Conservation (phyloP, 1,140 invertebrate genomes). For the Drepana arcuata region DNA sequence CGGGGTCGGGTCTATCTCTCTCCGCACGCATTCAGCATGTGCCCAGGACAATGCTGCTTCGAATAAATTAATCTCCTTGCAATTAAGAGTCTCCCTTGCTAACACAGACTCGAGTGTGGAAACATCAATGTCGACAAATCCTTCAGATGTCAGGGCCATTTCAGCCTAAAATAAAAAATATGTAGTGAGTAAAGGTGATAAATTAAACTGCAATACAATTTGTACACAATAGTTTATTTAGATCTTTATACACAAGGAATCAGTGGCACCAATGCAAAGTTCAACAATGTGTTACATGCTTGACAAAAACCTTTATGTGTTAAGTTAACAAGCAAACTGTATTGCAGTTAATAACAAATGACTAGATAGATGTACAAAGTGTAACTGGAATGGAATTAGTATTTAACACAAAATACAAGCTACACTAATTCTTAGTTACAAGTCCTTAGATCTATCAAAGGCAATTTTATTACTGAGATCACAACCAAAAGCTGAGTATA, state of each 20-base stretch:
- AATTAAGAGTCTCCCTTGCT: slow-evolving; percentile 90
- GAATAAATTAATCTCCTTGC: slow-evolving; percentile 91
- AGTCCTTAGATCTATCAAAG: slow-evolving; percentile 16
- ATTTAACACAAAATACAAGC: no score
- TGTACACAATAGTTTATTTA: slow-evolving; percentile 59
- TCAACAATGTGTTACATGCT: slow-evolving; percentile 32
- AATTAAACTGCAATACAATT: slow-evolving; percentile 73
- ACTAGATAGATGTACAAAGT: slow-evolving; percentile 19
- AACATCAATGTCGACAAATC: slow-evolving; percentile 93
- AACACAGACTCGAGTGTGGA: slow-evolving; percentile 91
- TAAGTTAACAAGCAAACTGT: slow-evolving; percentile 49
- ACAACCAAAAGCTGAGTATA: slow-evolving; percentile 52
- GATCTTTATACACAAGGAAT: slow-evolving; percentile 32
- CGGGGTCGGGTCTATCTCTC: slow-evolving; percentile 83
- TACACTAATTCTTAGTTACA: no score
- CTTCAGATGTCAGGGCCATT: slow-evolving; percentile 93
- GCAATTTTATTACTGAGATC: slow-evolving; percentile 36
- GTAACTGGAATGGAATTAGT: slow-evolving; percentile 12
- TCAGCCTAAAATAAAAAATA: slow-evolving; percentile 81
- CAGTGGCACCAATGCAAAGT: slow-evolving; percentile 35
- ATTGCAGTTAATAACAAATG: slow-evolving; percentile 54
- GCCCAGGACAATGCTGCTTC: slow-evolving; percentile 94
- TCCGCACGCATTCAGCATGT: slow-evolving; percentile 84
- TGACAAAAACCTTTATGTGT: slow-evolving; percentile 38
- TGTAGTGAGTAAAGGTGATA: slow-evolving; percentile 28